These are phyloP conservation scores for Saccostrea glomerata DNA, from an alignment of 1,140 invertebrate genomes.

Conservation along the genomic window DNA sequence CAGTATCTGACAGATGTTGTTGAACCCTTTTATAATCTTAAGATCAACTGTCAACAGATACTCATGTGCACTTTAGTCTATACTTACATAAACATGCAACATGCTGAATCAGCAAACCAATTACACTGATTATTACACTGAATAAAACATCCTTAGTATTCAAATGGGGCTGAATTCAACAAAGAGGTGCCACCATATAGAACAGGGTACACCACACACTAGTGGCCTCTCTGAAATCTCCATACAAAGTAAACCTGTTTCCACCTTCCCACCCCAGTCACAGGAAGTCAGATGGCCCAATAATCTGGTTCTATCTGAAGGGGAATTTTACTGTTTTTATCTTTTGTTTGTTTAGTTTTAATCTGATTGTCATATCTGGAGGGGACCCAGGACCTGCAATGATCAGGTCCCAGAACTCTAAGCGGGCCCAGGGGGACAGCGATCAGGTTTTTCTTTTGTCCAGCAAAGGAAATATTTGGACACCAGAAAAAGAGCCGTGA, in stretches of 20 bases:
- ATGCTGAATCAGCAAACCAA: neutral
- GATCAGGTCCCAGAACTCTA: neutral
- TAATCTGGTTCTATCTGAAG: neutral
- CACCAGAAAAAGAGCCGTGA: neutral
- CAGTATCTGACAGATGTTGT: neutral
- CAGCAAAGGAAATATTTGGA: slow-evolving; percentile 1
- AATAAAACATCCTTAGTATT: neutral
- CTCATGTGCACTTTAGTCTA: neutral
- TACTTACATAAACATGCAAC: slow-evolving; percentile 28
- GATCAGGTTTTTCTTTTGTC: neutral
- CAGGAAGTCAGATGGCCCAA: slow-evolving; percentile 12
- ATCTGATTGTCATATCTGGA: slow-evolving; percentile 33
- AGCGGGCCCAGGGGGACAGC: neutral
- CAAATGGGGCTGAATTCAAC: neutral
- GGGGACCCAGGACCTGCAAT: neutral
- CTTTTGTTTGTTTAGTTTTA: slow-evolving; percentile 37
- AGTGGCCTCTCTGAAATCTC: neutral
- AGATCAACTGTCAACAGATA: neutral
- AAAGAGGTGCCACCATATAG: neutral
- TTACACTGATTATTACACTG: neutral
- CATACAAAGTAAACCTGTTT: neutral
- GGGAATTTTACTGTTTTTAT: slow-evolving; percentile 21
- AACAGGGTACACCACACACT: neutral
- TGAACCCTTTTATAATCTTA: slow-evolving; percentile 22
- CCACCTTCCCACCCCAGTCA: slow-evolving; percentile 6